Evolutionary conservation across 2,888 invertebrate genomes (phyloP), one percentile per base, ranked within the genome.

Genomic region (Lymantria monacha): DNA sequence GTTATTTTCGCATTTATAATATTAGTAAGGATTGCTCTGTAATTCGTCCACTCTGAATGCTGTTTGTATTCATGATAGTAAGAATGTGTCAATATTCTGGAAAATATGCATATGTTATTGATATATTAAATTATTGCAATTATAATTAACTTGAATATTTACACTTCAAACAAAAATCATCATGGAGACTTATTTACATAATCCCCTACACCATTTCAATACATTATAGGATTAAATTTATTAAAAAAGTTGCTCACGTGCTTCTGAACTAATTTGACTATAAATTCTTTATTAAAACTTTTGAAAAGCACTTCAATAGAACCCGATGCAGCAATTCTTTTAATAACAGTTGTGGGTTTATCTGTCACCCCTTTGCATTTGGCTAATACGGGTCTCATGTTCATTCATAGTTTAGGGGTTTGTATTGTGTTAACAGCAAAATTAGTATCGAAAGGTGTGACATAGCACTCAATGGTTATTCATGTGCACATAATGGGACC

Each of bases 371-470:
- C 77, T 83, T 76, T 65, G 45, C 30, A 42, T 64, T 59, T 61
- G 59, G 63, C 70, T 80, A 77, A 81, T 78, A 67, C 73, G 63
- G 58, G 69, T 68, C 79, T 85, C 82, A 81, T 85, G 83, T 85
- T 83, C 84, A 86, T 87, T 85, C 85, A 86, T 85, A 80, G 83
- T 83, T 78, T 77, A 80, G 80, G 85, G 85, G 74, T 65, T 56
- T 56, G 72, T 76, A 83, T 85, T 85, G 82, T 86, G 79, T 83
- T 83, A 83, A 80, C 79, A 82, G 72, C 66, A 68, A 87, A 87
- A 89, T 90, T 89, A 89, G 85, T 82, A 81, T 74, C 70, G 78
- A 87, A 88, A 89, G 90, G 90, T 90, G 90, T 78, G 78, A 84
- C 68, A 74, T 81, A 83, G 76, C 75, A 78, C 85, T 83, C 80